Conservation (phyloP, 2,888 invertebrate species). For the Rhagonycha fulva region DNA sequence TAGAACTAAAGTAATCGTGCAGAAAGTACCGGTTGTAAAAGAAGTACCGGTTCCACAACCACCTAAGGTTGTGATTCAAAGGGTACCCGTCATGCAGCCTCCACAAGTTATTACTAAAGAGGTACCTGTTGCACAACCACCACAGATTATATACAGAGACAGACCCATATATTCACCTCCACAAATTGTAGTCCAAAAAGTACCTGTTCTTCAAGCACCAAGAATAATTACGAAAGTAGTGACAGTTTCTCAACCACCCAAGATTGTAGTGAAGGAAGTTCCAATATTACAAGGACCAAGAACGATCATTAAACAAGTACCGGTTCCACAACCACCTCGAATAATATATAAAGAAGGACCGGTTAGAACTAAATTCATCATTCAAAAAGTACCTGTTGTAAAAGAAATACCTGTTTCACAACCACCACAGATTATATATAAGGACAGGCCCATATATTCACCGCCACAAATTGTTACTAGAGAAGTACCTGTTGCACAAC, state of each 20-base stretch:
- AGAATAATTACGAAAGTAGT: conserved; percentile 4
- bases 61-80: neutral
- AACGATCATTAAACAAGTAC: neutral
- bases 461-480: neutral
- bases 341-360: neutral
- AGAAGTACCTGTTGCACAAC: neutral
- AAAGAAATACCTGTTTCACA: too few species aligned
- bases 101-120: neutral
- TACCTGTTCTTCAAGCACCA: neutral
- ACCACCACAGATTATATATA: too few species aligned
- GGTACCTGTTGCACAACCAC: neutral
- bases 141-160: neutral
- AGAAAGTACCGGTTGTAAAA: conserved; percentile 3
- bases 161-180: too few species aligned
- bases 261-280: neutral
- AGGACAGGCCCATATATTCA: too few species aligned
- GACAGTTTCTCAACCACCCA: neutral
- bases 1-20: neutral
- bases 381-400: neutral
- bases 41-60: neutral
- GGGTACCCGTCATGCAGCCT: neutral
- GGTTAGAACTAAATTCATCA: too few species aligned
- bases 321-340: neutral
- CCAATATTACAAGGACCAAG: neutral
- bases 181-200: too few species aligned